Evolutionary conservation across 2,888 invertebrate species (phyloP).

Genomic region (Drosophila recens): DNA sequence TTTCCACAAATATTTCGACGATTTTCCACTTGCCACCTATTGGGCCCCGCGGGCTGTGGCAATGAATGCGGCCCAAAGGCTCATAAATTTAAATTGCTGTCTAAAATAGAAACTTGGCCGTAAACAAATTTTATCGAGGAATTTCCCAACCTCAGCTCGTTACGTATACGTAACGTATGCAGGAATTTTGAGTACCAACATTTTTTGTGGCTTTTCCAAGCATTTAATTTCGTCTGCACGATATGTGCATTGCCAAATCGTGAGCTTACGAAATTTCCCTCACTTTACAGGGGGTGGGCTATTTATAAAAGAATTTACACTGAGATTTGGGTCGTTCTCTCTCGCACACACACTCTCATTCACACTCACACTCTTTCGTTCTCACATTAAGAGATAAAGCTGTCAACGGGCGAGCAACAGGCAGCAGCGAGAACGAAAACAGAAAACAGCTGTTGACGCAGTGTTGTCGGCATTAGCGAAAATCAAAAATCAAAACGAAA

Average conservation of each 20-base stretch:
- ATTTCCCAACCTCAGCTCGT: constrained; percentile 48
- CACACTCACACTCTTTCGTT: neutral
- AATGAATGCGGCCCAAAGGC: no score
- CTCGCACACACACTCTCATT: no score
- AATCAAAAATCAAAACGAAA: constrained; percentile 30
- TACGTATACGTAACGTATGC: constrained; percentile 20
- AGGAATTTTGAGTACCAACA: constrained; percentile 27
- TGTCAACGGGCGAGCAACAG: constrained; percentile 52
- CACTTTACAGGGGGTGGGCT: constrained; percentile 42
- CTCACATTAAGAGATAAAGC: constrained; percentile 20
- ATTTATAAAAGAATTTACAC: constrained; percentile 58
- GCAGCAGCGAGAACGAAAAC: constrained; percentile 57
- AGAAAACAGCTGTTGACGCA: constrained; percentile 72
- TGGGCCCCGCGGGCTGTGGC: constrained; percentile 2
- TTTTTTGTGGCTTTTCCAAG: constrained; percentile 57
- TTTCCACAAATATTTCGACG: constrained; percentile 49
- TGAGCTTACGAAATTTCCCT: constrained; percentile 75
- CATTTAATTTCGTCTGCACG: constrained; percentile 8
- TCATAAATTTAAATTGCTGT: no score
- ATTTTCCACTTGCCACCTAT: constrained; percentile 30
- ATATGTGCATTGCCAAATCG: constrained; percentile 48
- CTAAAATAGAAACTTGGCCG: constrained; percentile 28
- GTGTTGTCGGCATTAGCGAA: constrained; percentile 26
- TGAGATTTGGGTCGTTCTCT: constrained; percentile 48
- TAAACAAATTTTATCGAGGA: constrained; percentile 47